A percentile compares a stretch with the other conserved stretches of the same genome.
Conservation (phyloP, 2,797 vertebrate species). For the Spatula clypeata region DNA sequence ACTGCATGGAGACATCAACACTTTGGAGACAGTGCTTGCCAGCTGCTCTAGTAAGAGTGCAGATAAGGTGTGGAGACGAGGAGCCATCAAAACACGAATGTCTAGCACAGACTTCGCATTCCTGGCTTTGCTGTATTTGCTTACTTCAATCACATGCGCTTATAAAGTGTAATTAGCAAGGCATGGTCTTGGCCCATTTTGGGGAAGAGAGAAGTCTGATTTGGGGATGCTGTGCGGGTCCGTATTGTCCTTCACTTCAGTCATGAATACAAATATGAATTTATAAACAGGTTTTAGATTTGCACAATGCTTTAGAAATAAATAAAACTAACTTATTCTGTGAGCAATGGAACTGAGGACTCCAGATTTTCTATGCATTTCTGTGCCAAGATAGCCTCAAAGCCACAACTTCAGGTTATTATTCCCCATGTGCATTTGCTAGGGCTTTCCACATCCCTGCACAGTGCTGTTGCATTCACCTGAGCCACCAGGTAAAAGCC, state of each 20-base stretch:
- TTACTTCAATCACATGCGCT: constrained; percentile 45
- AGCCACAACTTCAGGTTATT: background rate
- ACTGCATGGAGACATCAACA: constrained; percentile 64
- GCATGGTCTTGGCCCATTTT: background rate
- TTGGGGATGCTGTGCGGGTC: background rate
- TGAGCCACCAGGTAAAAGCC: background rate
- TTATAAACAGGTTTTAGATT: background rate
- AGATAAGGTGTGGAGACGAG: constrained; percentile 85
- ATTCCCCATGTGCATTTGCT: accelerated
- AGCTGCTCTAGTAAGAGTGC: constrained; percentile 64
- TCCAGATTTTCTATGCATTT: background rate
- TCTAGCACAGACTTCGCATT: constrained; percentile 82
- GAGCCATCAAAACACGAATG: constrained; percentile 83
- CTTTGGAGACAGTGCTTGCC: constrained; percentile 47
- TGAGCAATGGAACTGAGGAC: accelerated
- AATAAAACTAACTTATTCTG: background rate
- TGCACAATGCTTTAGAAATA: accelerated
- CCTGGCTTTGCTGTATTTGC: constrained; percentile 75
- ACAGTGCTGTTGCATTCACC: background rate
- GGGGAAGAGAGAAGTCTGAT: background rate
- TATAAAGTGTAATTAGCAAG: constrained; percentile 1
- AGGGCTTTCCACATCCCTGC: background rate
- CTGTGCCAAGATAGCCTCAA: background rate
- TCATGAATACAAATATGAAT: background rate
- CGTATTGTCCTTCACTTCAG: accelerated